Evolutionary conservation across 2,888 invertebrate species (phyloP).

Genomic region (Hymenopus coronatus): DNA sequence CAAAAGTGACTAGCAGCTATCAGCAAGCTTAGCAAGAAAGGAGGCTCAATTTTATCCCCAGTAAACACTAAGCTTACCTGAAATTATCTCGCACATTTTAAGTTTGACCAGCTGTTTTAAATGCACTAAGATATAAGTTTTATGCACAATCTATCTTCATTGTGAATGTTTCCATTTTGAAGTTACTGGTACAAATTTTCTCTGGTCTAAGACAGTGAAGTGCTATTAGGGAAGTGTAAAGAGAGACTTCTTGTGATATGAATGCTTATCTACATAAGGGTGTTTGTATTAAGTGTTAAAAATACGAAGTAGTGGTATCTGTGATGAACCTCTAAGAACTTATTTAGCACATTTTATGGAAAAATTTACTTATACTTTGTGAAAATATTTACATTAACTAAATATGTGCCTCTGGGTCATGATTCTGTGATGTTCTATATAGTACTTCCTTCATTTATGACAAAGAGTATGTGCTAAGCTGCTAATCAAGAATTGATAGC

Average conservation of each 20-base stretch:
- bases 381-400: background rate
- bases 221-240: background rate
- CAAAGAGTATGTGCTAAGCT: background rate
- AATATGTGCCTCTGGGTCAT: background rate
- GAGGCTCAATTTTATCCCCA: background rate
- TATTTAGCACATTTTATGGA: background rate
- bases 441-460: background rate
- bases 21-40: background rate
- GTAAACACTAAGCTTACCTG: background rate
- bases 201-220: background rate
- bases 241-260: background rate
- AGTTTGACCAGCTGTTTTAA: background rate
- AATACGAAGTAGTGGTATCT: background rate
- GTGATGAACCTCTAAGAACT: background rate
- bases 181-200: background rate
- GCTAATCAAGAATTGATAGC: background rate
- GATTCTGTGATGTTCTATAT: background rate
- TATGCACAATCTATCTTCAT: background rate
- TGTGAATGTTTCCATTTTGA: background rate
- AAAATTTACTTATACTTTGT: background rate
- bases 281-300: background rate
- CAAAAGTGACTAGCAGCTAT: background rate
- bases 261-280: background rate
- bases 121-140: background rate
- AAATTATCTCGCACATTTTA: background rate